These are phyloP conservation scores for Caenorhabditis brenneri DNA, from an alignment of 1,140 invertebrate genomes.

Conservation along the genomic window DNA sequence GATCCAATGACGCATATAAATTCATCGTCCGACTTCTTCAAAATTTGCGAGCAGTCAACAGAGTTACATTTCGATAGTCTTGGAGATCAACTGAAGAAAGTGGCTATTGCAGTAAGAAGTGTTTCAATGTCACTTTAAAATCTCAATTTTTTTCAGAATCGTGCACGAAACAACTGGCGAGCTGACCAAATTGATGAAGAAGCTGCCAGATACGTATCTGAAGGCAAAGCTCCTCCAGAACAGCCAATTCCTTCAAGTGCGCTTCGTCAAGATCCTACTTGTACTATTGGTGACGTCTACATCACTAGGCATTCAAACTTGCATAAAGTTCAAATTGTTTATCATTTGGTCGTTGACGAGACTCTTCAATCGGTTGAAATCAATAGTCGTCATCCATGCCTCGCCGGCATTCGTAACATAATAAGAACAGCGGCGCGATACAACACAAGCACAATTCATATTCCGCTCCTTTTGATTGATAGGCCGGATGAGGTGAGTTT, in stretches of 20 bases:
- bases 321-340: conserved; percentile 76
- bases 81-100: conserved; percentile 81
- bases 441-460: conserved; percentile 88
- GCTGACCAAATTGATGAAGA: conserved; percentile 39
- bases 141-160: conserved; percentile 38
- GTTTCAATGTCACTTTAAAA: neutral
- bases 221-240: conserved; percentile 61
- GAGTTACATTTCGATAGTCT: conserved; percentile 88
- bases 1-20: conserved; percentile 34
- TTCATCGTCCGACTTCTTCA: conserved; percentile 72
- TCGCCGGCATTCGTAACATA: conserved; percentile 89
- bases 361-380: conserved; percentile 76
- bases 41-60: conserved; percentile 74
- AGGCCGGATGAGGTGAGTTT: conserved; percentile 81
- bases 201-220: conserved; percentile 1
- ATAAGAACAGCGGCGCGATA: conserved; percentile 88
- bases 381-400: conserved; percentile 91
- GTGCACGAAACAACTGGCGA: conserved; percentile 31
- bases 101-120: conserved; percentile 3
- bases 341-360: conserved; percentile 82
- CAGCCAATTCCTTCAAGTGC: neutral
- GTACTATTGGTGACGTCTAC: conserved; percentile 84
- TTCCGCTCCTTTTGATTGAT: conserved; percentile 87
- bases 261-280: conserved; percentile 29
- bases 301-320: conserved; percentile 93